Base-by-base conservation (phyloP, 2,113 vertebrate species). In the Parotia lawesii region DNA sequence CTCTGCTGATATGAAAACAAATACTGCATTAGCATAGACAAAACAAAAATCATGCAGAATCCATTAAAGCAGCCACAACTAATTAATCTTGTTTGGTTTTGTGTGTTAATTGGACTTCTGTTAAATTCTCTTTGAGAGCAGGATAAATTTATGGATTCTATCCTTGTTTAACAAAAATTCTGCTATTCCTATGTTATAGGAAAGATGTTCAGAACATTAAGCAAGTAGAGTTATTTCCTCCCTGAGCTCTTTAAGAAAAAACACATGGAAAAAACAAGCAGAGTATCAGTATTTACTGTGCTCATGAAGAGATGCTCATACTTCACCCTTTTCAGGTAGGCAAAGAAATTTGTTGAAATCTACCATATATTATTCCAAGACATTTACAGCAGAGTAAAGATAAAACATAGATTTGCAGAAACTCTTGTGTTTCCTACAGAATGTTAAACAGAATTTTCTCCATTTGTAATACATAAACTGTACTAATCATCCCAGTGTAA, bases 41-140 rank as follows among this genome's bases (percentile, higher is more conserved):
- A 93, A 95, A 85, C 92, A 95, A 94, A 89, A 96, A 85, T 90
- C 11, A 50, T 67, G 75, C 17, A 19, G 87, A 91, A 78, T 94
- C 87, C 77, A 91, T 93, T 94, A 91, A 95, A 96, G 87, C 84
- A 94, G 93, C 83, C 79, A 85, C 42, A 69, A 70, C 85, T 87
- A 97, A 73, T 93, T 53, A 80, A 85, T 94, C 48, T 40, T 48
- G 37, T 80, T 89, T 90, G 71, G 2, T 78, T 86, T 64, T 89
- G 40, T 62, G 87, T 71, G 61, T 81, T 58, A 83, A 81, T 84
- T 72, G 29, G 66, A 89, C 54, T 94, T 93, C n/a, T 87, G 70
- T 80, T 93, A 77, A 91, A 90, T 86, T 71, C 56, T 89, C 50
- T 90, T 56, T 67, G 56, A 84, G 53, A 91, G 33, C 25, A 83